Conservation (phyloP, 2,888 invertebrate genomes). For the Nowickia ferox region DNA sequence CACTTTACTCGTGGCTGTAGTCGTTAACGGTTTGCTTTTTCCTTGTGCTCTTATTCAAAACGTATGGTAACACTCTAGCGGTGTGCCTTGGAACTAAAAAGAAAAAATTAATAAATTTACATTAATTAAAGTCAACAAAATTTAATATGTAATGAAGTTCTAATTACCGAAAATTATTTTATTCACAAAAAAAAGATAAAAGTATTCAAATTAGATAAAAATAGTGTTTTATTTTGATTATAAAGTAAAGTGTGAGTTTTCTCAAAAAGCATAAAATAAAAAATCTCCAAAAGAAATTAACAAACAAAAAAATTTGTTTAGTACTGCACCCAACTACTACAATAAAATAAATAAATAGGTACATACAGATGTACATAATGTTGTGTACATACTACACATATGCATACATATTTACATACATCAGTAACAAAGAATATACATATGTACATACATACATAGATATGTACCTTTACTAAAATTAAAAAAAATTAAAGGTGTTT, state of each 20-base stretch:
- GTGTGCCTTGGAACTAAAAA: constrained; percentile 67
- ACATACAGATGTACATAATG: too few relatives aligned
- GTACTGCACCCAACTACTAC: constrained; percentile 28
- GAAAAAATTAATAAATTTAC: constrained; percentile 39
- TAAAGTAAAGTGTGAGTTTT: not conserved
- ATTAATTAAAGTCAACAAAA: constrained; percentile 69
- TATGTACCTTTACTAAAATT: constrained; percentile 12
- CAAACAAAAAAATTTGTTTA: constrained; percentile 48
- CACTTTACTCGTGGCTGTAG: constrained; percentile 74
- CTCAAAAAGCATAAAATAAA: constrained; percentile 31
- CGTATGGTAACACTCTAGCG: constrained; percentile 64
- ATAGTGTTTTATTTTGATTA: constrained; percentile 15
- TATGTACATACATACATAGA: constrained; percentile 9
- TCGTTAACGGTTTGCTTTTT: constrained; percentile 70
- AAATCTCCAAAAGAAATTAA: constrained; percentile 53
- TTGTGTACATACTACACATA: not conserved
- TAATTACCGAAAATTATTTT: not conserved
- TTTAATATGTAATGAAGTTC: constrained; percentile 51
- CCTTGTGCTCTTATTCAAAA: constrained; percentile 17
- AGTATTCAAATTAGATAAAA: not conserved
- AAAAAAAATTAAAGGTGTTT: constrained; percentile 28
- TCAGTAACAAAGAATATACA: constrained; percentile 35
- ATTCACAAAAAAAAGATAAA: not conserved
- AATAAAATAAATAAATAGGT: constrained; percentile 24
- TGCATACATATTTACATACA: constrained; percentile 23